Percentiles rank a stretch among this genome's conserved stretches.
phyloP scores from a whole-genome alignment of 1,140 invertebrate species.

The Heliconius hewitsoni region DNA sequence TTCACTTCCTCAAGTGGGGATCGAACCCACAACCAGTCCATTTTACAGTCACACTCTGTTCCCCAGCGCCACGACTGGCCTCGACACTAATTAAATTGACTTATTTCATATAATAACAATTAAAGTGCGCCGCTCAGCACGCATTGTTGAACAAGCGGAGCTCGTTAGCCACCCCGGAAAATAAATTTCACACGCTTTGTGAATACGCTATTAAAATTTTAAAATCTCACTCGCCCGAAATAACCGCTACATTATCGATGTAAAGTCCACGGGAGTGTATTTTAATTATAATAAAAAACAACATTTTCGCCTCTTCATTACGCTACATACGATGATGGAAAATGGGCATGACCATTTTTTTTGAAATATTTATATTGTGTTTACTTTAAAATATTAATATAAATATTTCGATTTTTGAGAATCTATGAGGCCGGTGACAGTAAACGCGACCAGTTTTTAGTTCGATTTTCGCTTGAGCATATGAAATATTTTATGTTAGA shows the following conservation, averaged over 20 bases:
- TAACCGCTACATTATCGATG: conserved; percentile 16
- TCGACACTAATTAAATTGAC: neutral
- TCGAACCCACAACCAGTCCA: too few species aligned
- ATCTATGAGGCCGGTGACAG: too few species aligned
- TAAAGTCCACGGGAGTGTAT: conserved; percentile 9
- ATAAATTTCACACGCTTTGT: conserved; percentile 26
- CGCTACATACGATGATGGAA: neutral
- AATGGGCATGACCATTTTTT: neutral
- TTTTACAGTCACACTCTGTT: too few species aligned
- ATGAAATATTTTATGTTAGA: too few species aligned
- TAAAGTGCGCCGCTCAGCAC: neutral
- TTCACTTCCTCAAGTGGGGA: too few species aligned
- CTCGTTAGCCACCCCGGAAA: conserved; percentile 27
- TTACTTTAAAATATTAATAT: too few species aligned
- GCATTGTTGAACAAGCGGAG: conserved; percentile 22
- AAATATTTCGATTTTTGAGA: too few species aligned
- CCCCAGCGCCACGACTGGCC: too few species aligned
- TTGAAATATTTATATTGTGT: neutral
- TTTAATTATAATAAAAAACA: conserved; percentile 16
- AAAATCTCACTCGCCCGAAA: conserved; percentile 19
- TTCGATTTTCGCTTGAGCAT: too few species aligned
- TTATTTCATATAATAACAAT: conserved; percentile 14
- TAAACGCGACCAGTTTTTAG: too few species aligned
- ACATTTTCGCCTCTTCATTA: neutral
- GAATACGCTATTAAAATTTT: conserved; percentile 28